These are phyloP conservation scores for Solenopsis fugax DNA, from an alignment of 1,140 invertebrate genomes.

Conservation along the genomic window DNA sequence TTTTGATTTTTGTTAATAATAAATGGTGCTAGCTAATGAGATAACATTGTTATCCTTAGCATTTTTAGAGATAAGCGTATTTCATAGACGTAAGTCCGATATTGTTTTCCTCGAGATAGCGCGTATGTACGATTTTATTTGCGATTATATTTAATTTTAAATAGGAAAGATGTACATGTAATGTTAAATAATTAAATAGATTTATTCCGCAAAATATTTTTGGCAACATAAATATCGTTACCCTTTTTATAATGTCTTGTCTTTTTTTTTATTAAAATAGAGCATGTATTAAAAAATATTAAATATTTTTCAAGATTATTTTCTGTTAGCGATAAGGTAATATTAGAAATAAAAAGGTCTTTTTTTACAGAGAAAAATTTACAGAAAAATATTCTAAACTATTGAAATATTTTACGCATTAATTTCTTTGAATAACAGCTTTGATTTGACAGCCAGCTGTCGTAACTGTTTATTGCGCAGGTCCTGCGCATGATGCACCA, in stretches of 20 bases:
- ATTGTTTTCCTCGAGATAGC: constrained; percentile 30
- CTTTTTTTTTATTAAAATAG: neutral
- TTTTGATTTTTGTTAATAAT: constrained; percentile 41
- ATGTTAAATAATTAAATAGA: constrained; percentile 68
- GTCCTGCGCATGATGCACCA: too few relatives aligned
- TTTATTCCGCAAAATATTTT: constrained; percentile 57
- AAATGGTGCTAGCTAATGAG: constrained; percentile 51
- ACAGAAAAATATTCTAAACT: neutral
- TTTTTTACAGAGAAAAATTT: neutral
- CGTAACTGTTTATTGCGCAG: too few relatives aligned
- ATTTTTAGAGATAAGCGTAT: constrained; percentile 41
- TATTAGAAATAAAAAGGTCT: neutral
- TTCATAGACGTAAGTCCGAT: constrained; percentile 18
- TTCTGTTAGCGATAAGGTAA: neutral
- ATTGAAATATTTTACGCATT: too few relatives aligned
- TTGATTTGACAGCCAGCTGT: too few relatives aligned
- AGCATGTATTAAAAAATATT: neutral
- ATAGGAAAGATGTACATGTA: constrained; percentile 56
- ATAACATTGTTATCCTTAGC: constrained; percentile 56
- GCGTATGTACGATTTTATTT: constrained; percentile 30
- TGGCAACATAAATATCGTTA: neutral
- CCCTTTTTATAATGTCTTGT: neutral
- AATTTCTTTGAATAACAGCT: too few relatives aligned
- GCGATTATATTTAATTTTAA: constrained; percentile 69
- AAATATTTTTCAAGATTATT: neutral